These are phyloP conservation scores for Phoxinus phoxinus DNA, from an alignment of 2,113 vertebrate species.

Conservation along the genomic window DNA sequence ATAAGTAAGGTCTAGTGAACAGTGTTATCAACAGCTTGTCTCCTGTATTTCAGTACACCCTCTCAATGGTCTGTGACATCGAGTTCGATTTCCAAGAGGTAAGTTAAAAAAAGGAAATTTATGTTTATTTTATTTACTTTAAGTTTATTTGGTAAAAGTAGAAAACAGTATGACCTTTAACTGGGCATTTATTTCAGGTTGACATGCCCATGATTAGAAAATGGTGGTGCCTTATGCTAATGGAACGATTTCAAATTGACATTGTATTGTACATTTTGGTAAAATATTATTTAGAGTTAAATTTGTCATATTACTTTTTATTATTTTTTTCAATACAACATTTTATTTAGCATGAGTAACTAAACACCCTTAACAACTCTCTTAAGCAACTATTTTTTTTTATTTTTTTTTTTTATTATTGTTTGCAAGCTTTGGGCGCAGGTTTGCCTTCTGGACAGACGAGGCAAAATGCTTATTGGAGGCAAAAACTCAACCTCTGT, in stretches of 20 bases:
- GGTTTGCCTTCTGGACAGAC: constrained; percentile 15
- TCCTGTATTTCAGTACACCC: constrained; percentile 5
- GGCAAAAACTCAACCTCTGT: constrained; percentile 14
- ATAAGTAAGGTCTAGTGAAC: not conserved
- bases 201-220: constrained; percentile 4
- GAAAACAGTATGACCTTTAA: not conserved
- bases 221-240: constrained; percentile 8
- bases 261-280: no score
- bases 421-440: constrained; percentile 7
- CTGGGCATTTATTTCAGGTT: not conserved
- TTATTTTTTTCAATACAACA: no score
- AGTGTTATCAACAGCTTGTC: constrained; percentile 5
- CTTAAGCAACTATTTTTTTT: no score
- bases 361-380: no score
- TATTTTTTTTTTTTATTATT: not conserved
- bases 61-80: not conserved
- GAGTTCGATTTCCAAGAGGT: not conserved
- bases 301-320: no score
- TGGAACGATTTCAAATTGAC: constrained; percentile 22
- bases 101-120: not conserved
- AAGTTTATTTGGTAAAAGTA: not conserved
- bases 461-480: constrained; percentile 7
- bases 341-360: no score
- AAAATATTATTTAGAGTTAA: no score
- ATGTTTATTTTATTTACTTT: not conserved